Evolutionary conservation across 2,888 invertebrate genomes (phyloP).

Genomic region (Limenitis camilla): DNA sequence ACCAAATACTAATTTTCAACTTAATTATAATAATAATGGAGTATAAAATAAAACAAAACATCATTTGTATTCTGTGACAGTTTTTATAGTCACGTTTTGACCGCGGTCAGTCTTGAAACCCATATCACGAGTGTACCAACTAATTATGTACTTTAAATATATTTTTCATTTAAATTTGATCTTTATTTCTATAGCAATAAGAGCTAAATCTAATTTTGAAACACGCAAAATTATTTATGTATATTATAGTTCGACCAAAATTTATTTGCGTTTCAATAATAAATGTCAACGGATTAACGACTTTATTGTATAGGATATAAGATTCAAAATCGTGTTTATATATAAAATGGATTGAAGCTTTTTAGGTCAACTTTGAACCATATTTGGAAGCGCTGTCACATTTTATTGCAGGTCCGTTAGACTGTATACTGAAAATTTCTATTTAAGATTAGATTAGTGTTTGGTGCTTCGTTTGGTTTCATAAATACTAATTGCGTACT

Average conservation of each 20-base stretch:
- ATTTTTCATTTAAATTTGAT: conserved; percentile 2
- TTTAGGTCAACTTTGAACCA: conserved; percentile 48
- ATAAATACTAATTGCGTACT: too few species aligned
- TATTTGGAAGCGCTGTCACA: conserved; percentile 40
- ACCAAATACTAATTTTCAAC: conserved; percentile 17
- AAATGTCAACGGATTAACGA: conserved; percentile 12
- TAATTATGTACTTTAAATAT: conserved; percentile 20
- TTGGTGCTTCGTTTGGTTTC: neutral
- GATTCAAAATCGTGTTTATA: conserved; percentile 8
- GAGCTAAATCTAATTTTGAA: neutral
- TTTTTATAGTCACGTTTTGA: conserved; percentile 44
- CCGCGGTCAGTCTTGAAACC: conserved; percentile 33
- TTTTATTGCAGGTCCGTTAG: conserved; percentile 33
- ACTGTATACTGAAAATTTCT: neutral
- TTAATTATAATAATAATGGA: conserved; percentile 13
- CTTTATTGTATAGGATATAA: conserved; percentile 14
- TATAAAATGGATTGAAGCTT: conserved; percentile 24
- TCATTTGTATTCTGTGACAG: conserved; percentile 43
- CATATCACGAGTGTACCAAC: conserved; percentile 37
- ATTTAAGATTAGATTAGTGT: neutral
- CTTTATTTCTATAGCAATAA: neutral
- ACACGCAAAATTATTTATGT: too few species aligned
- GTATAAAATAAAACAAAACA: conserved; percentile 21
- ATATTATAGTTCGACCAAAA: too few species aligned
- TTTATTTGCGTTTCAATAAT: neutral